Percentiles rank a stretch among this genome's conserved stretches.
phyloP scores from a whole-genome alignment of 2,888 invertebrate genomes.

The Ophioninae sp. region DNA sequence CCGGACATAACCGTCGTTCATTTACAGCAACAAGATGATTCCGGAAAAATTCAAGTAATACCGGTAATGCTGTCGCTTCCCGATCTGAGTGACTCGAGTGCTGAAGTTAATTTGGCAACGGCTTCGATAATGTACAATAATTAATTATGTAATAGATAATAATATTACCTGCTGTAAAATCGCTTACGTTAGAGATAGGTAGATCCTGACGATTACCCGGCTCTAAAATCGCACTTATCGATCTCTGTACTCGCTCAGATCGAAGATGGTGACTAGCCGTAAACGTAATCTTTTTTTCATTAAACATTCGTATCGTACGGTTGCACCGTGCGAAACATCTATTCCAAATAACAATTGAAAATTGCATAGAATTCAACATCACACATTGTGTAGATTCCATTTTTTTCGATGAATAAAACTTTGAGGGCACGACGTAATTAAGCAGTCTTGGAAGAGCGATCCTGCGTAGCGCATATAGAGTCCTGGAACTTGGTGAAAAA shows the following conservation, averaged over 20 bases:
- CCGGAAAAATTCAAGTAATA: conserved; percentile 78
- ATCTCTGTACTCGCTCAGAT: conserved; percentile 14
- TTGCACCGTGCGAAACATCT: background rate
- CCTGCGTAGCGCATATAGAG: background rate
- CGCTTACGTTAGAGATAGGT: conserved; percentile 12
- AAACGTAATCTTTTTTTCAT: background rate
- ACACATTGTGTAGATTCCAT: background rate
- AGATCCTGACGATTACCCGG: conserved; percentile 2
- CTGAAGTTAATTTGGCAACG: conserved; percentile 77
- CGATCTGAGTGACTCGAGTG: conserved; percentile 75
- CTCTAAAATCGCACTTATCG: conserved; percentile 5
- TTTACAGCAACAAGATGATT: conserved; percentile 75
- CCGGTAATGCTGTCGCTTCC: conserved; percentile 78
- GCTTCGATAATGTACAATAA: conserved; percentile 79
- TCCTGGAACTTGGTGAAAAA: background rate
- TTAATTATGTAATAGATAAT: conserved; percentile 56
- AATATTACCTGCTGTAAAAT: conserved; percentile 15
- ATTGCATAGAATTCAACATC: background rate
- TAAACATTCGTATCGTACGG: background rate
- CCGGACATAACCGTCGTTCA: conserved; percentile 73
- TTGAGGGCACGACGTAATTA: background rate
- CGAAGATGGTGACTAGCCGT: background rate
- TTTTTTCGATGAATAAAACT: background rate
- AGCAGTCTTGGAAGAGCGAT: background rate
- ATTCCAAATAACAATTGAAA: background rate